phyloP scores from a whole-genome alignment of 2,888 invertebrate species.

The Alcis repandata region DNA sequence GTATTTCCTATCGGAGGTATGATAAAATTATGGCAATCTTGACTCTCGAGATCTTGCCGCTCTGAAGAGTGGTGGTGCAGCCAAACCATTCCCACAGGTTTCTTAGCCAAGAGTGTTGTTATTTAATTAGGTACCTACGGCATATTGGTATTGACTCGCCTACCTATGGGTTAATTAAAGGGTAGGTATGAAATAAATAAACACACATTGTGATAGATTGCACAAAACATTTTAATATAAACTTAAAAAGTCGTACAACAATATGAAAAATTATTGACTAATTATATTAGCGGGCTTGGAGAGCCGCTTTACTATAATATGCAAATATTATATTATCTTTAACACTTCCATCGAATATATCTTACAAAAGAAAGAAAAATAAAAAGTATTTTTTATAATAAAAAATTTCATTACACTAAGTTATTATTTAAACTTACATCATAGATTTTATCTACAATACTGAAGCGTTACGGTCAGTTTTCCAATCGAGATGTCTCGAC shows the following conservation, averaged over 20 bases:
- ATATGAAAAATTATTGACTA: constrained; percentile 95
- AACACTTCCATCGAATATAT: constrained; percentile 87
- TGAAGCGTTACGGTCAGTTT: constrained; percentile 82
- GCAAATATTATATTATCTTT: constrained; percentile 89
- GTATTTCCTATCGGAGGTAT: too few species aligned
- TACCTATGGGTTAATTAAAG: constrained; percentile 1
- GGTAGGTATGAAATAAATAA: constrained; percentile 56
- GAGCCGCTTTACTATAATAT: constrained; percentile 88
- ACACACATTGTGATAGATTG: constrained; percentile 84
- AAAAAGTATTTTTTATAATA: constrained; percentile 85
- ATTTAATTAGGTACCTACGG: neutral
- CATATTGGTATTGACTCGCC: neutral
- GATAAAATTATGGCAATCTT: too few species aligned
- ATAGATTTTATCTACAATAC: constrained; percentile 87
- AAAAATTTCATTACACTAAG: constrained; percentile 85
- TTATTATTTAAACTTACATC: constrained; percentile 84
- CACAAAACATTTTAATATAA: constrained; percentile 95
- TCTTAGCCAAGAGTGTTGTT: too few species aligned
- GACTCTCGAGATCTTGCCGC: too few species aligned
- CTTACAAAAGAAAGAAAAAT: constrained; percentile 85
- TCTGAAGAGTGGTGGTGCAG: too few species aligned
- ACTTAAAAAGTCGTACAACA: constrained; percentile 95
- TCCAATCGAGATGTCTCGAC: constrained; percentile 77
- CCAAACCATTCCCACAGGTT: too few species aligned
- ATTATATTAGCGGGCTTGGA: constrained; percentile 90